phyloP scores from a whole-genome alignment of 1,140 invertebrate species.

The Aphelinus atriplicis region DNA sequence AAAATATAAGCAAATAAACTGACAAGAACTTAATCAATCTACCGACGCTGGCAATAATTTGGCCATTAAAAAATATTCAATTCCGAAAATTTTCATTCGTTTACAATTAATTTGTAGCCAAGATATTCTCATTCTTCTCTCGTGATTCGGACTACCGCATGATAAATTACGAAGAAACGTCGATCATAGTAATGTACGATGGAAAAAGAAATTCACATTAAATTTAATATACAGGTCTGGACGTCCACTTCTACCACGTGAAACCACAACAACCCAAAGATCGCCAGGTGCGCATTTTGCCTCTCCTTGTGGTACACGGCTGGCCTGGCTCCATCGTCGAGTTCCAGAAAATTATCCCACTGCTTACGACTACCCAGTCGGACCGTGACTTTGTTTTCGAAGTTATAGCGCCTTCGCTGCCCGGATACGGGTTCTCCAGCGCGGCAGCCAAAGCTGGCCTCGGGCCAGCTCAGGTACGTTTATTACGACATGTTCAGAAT shows the following conservation, averaged over 20 bases:
- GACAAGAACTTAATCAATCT: too few relatives aligned
- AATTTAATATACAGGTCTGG: constrained; percentile 67
- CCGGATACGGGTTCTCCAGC: constrained; percentile 82
- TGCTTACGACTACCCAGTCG: constrained; percentile 70
- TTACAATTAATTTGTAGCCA: too few relatives aligned
- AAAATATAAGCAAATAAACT: too few relatives aligned
- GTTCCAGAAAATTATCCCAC: constrained; percentile 84
- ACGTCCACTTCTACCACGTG: constrained; percentile 75
- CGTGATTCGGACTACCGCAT: too few relatives aligned
- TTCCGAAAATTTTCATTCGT: too few relatives aligned
- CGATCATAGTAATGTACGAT: too few relatives aligned
- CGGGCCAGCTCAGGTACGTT: constrained; percentile 47
- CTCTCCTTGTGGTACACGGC: constrained; percentile 83
- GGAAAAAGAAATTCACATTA: too few relatives aligned
- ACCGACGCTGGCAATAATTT: too few relatives aligned
- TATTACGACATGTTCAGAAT: too few relatives aligned
- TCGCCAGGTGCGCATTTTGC: constrained; percentile 70
- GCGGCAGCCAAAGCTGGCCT: constrained; percentile 56
- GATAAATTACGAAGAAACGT: too few relatives aligned
- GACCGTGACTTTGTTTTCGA: constrained; percentile 80
- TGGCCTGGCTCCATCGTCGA: constrained; percentile 92
- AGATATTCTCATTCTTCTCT: too few relatives aligned
- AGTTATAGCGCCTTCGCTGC: constrained; percentile 79
- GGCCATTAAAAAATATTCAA: too few relatives aligned
- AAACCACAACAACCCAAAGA: constrained; percentile 67